Evolutionary conservation across 2,797 vertebrate genomes (phyloP), one percentile per base, ranked within the genome.

Genomic region (Otolemur crassicaudatus): DNA sequence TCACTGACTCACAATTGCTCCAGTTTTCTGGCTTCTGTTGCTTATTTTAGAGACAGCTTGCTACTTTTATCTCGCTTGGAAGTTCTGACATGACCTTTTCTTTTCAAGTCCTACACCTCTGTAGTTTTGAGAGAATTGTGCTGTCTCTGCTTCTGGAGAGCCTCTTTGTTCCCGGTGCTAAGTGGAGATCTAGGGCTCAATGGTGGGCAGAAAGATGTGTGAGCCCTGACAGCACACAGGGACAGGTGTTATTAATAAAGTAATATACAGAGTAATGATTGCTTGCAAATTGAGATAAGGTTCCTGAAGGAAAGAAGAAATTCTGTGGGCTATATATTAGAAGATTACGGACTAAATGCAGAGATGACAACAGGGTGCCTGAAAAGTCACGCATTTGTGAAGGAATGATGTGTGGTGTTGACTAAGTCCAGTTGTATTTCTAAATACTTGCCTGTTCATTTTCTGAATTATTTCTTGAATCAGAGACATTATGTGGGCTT

Each of bases 41-140:
- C 87, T 96, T 94, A 79, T 87, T 91, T 95, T 88, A 91, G 88
- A 95, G n/a, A 63, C 3, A 34, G 13, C 80, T 87, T 91, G 46
- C 61, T 93, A 34, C 83, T 93, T 96, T 95, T n/a, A 91, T 69
- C 80, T 94, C 56, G 25, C 25, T 61, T 95, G 81, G 61, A 75
- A 40, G 40, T 73, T 94, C 65, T 91, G 65, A 87, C 56, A 27
- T 72, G 90, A 65, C 70, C 56, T 88, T 85, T 96, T 83, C 37
- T 29, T 92, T 93, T 83, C 46, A 80, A 91, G 65, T 81, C 14
- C 23, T 34, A 25, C 4, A 27, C 17, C 25, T 90, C 75, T 72
- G 49, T 49, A 49, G 40, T 70, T 82, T 95, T 20, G 13, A 69
- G 77, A 86, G 61, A 87, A 31, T 79, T 34, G 20, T 40, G 43